Base-by-base conservation (phyloP, 1,140 invertebrate species). In the Eriocheir sinensis region DNA sequence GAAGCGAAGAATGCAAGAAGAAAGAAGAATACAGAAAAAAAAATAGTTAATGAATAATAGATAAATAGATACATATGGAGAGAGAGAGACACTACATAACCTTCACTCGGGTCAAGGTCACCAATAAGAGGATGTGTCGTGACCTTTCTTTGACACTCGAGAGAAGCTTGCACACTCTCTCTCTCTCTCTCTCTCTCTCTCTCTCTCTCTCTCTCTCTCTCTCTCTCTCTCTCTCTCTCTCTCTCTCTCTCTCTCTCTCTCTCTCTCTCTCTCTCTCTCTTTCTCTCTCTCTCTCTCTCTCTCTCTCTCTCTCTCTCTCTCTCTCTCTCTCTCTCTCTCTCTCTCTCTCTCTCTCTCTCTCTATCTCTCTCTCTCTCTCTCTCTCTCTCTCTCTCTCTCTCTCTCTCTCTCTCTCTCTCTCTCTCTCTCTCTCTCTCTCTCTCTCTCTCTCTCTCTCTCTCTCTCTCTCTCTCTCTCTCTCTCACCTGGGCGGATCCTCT, bases 381-480 rank as follows among this genome's bases (percentile, higher is more conserved):
- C 81, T 85, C 81, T 85, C 81, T 85, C 81, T 85, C 81, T 85
- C 81, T 85, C 81, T 85, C 34, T 48, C 86, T 89, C 86, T 89
- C 86, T 89, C 86, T 89, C 86, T 89, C 86, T 89, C 86, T 89
- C 86, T 89, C 86, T 38, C 86, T 89, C 86, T 89, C 86, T 89
- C 86, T 89, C 86, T 89, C 86, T 89, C 86, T 89, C 86, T 38
- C 86, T 89, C 86, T 89, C 86, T 89, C 86, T 89, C 86, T 89
- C 40, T 38, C 86, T 89, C 86, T 89, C 86, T 89, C 81, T 85
- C 81, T 85, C 81, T 85, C 81, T 85, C 81, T 85, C 81, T 85
- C 81, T 85, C 81, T 85, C 81, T 85, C 81, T 85, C 81, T 85
- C 81, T 85, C 81, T 85, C 81, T 85, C 81, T 85, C 81, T 85